Evolutionary conservation across 2,797 vertebrate genomes (phyloP), one percentile per base, ranked within the genome.

Genomic region (Chloroceryle amazona): DNA sequence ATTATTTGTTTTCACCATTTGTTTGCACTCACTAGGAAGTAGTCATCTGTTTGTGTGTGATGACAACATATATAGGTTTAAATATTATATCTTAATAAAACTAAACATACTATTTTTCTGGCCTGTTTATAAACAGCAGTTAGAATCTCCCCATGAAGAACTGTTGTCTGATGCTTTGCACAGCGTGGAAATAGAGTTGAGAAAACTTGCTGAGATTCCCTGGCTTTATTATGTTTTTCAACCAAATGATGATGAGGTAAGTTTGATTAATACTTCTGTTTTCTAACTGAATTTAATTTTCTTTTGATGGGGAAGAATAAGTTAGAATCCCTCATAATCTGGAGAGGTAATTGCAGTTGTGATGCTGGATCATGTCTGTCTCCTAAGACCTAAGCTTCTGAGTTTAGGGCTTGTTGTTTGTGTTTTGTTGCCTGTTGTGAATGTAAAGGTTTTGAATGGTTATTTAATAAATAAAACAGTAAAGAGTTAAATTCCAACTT

Each of bases 221-320:
- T 99, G 99, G 99, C 99, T 99, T 66, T 99, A 99, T 97, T 99
- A 99, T 66, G 99, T 99, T 81, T 98, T 99, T 82, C 99, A 99
- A 95, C 99, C 99, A 39, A 99, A 99, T 29, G 99, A 99, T n/a
- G 99, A 99, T 70, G 99, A 99, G 99, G 99, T 99, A 96, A 96
- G 98, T 94, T 83, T 47, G 55, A 52, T 61, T 72, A 51, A 39
- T 42, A 14, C 0, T 5, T 68, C 25, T 54, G 51, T 5, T 79
- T 78, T 86, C 70, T 87, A 71, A 70, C 1, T 44, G 25, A 81
- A 61, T 29, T 47, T 52, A 42, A 3, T 52, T 91, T 72, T 68
- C 37, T 57, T 67, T 63, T 21, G 22, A 39, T 52, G 52, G 9
- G 66, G 23, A 86, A 62, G 74, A 70, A 1, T 66, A 87, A 71